Base-by-base conservation (phyloP, 2,113 vertebrate species). In the Gadus macrocephalus region DNA sequence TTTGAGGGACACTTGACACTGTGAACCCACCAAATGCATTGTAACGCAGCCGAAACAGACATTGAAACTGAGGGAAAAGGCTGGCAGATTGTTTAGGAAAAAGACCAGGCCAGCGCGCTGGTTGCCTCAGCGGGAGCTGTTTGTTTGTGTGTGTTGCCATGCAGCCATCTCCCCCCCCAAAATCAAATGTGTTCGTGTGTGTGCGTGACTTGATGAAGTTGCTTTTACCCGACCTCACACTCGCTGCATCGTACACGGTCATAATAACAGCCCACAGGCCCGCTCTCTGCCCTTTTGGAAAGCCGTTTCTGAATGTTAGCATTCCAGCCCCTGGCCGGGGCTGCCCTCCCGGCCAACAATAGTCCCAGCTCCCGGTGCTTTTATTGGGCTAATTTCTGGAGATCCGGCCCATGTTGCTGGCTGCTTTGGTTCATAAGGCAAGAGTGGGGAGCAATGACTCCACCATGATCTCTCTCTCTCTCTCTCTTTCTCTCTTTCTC, bases 401-500 rank as follows among this genome's bases (percentile, higher is more conserved):
- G 65, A 78, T 85, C 77, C 75, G 17, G 78, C 62, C 71, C 65
- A 5, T 8, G 73, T 70, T 60, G 8, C 66, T 62, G 75, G 31
- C 42, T 76, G 76, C 78, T 84, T 80, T 68, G 66, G 77, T 71
- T 72, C 72, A 77, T 81, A 80, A 84, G 49, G 66, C 35, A 11
- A 22, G 69, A 28, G 60, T 28, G 20, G 56, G 38, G 16, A 35
- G 22, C 22, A 3, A 73, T 67, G 77, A 82, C 87, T 85, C 79
- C 55, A 49, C 64, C 16, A 74, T 73, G 83, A 90, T 79, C 76
- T 82, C 81, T 66, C 67, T 15, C 19, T 59, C 2, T n/a, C 19
- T 16, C 16, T 59, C 58, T 59, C 53, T 1, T 7, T 56, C 53
- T 56, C 53, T 1, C 8, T 25, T 2, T 25, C 25, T 2, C 25